phyloP scores from a whole-genome alignment of 2,113 vertebrate genomes.

The Sinocyclocheilus grahami region DNA sequence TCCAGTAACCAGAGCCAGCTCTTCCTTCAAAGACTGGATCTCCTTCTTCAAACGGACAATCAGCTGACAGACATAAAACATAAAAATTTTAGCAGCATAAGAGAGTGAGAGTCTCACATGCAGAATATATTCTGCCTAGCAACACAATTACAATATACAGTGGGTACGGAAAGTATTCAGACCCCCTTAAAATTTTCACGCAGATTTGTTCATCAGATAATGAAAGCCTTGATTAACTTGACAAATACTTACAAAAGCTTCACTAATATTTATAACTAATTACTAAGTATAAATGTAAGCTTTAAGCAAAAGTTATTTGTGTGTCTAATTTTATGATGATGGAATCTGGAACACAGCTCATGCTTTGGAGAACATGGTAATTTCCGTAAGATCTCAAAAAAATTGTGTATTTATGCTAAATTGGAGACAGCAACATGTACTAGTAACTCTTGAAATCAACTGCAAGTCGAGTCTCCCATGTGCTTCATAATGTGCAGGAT shows the following conservation, averaged over 20 bases:
- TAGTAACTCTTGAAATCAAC: too few species aligned
- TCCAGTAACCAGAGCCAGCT: slow-evolving; percentile 85
- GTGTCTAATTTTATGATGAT: too few species aligned
- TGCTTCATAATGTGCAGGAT: too few species aligned
- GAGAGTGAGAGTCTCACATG: background rate
- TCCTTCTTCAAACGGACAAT: slow-evolving; percentile 85
- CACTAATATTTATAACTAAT: background rate
- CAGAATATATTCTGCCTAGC: background rate
- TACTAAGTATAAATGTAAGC: background rate
- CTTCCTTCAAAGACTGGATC: slow-evolving; percentile 85
- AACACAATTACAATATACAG: background rate
- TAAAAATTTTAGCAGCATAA: background rate
- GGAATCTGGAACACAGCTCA: too few species aligned
- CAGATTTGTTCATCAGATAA: background rate
- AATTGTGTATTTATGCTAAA: too few species aligned
- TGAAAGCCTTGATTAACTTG: background rate
- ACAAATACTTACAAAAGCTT: background rate
- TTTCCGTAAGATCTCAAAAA: too few species aligned
- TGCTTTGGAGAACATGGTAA: too few species aligned
- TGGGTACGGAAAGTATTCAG: too few species aligned
- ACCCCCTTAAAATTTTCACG: too few species aligned
- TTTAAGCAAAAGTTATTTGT: too few species aligned
- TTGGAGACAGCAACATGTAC: too few species aligned
- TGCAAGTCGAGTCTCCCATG: too few species aligned
- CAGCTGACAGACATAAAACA: slow-evolving; percentile 71